These are phyloP conservation scores for Sporophila hypoxantha DNA, from an alignment of 2,113 vertebrate species.

Conservation along the genomic window DNA sequence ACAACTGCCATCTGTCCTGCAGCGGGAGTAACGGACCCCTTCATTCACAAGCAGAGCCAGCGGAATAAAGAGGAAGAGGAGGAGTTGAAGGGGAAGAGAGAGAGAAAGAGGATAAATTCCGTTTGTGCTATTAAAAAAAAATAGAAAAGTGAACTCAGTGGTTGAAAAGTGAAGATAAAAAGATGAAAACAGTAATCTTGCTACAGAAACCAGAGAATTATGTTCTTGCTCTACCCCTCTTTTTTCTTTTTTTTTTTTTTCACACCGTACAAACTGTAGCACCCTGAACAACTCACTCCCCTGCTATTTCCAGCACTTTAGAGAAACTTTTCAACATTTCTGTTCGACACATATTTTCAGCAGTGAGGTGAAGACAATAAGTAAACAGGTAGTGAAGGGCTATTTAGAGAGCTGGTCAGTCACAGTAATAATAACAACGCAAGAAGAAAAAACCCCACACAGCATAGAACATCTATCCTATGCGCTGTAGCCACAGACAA, in stretches of 20 bases:
- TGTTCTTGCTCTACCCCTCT: conserved; percentile 58
- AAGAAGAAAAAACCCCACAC: conserved; percentile 50
- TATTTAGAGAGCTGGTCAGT: conserved; percentile 81
- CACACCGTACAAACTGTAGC: conserved; percentile 73
- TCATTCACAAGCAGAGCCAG: conserved; percentile 67
- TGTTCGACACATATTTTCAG: conserved; percentile 78
- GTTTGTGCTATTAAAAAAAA: conserved; percentile 75
- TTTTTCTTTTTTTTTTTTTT: conserved; percentile 59
- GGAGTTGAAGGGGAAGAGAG: conserved; percentile 60
- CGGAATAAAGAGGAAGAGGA: conserved; percentile 53
- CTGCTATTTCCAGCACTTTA: conserved; percentile 81
- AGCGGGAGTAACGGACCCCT: conserved; percentile 50
- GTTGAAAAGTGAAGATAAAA: conserved; percentile 78
- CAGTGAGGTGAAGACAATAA: conserved; percentile 79
- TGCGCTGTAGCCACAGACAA: conserved; percentile 66
- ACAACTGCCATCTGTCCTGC: conserved; percentile 59
- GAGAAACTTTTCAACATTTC: conserved; percentile 79
- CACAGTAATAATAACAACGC: conserved; percentile 75
- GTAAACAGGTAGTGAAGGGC: conserved; percentile 79
- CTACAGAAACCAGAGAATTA: conserved; percentile 81
- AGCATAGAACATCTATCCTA: conserved; percentile 75
- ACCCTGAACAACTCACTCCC: conserved; percentile 75
- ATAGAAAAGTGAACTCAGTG: conserved; percentile 71
- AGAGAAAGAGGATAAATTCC: conserved; percentile 69
- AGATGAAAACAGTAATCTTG: conserved; percentile 84